These are phyloP conservation scores for Vespertilio murinus DNA, from an alignment of 2,797 vertebrate species.

Conservation along the genomic window DNA sequence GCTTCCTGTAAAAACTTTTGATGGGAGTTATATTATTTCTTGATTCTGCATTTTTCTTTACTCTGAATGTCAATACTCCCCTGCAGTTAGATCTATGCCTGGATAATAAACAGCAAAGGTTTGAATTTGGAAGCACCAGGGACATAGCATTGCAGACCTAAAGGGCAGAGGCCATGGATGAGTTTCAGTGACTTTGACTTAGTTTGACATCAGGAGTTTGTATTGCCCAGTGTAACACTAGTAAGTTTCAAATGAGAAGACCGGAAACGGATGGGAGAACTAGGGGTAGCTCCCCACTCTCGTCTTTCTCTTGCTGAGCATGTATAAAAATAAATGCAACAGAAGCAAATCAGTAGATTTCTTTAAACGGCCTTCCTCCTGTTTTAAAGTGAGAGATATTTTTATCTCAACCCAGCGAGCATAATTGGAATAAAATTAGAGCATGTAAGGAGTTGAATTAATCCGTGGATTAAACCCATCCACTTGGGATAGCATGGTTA, in stretches of 20 bases:
- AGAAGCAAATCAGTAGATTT: slow-evolving; percentile 14
- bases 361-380: slow-evolving; percentile 48
- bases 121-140: neutral
- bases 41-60: neutral
- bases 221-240: neutral
- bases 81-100: neutral
- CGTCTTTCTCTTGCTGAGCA: neutral
- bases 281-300: neutral
- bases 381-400: slow-evolving; percentile 59
- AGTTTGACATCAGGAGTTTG: slow-evolving; percentile 10
- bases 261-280: neutral
- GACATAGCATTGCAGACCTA: neutral
- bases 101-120: neutral
- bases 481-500: slow-evolving; percentile 18
- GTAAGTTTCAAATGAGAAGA: slow-evolving; percentile 42
- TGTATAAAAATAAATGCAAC: slow-evolving; percentile 35
- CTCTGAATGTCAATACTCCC: neutral
- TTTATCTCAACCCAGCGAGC: slow-evolving; percentile 64
- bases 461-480: slow-evolving; percentile 56
- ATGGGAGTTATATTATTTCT: neutral
- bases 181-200: slow-evolving; percentile 26
- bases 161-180: neutral
- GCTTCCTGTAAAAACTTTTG: neutral
- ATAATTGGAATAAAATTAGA: slow-evolving; percentile 48
- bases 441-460: slow-evolving; percentile 52